Evolutionary conservation across 2,113 vertebrate species (phyloP), one percentile per base, ranked within the genome.

Genomic region (Python bivittatus): DNA sequence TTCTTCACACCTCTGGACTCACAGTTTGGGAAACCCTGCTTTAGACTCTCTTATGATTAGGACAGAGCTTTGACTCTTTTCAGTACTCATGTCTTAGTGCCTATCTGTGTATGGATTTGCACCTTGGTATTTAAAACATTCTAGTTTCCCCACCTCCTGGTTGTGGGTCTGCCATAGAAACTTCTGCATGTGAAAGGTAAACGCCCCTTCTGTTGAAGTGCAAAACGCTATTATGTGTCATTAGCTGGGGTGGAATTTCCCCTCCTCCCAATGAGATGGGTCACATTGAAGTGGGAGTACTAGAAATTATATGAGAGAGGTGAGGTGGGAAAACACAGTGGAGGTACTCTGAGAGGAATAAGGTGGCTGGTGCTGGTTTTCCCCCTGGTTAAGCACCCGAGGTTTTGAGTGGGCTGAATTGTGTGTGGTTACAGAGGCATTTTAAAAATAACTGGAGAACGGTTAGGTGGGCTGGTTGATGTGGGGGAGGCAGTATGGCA

Each of bases 391-490:
- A 72, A 91, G 93, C 23, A 56, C 93, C 93, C 92, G 58, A 94
- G 42, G 13, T 95, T 94, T 93, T 52, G 88, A 95, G 95, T 97
- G 93, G 95, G 95, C 60, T 92, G 79, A 89, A 93, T 89, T 61
- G 90, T 93, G 54, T 52, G 44, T 72, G 90, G 88, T 95, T 0
- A 1, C 17, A 93, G 84, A 85, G 68, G 42, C 0, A 0, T 91
- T 88, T 57, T 72, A 95, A 95, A 96, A 97, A 96, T 96, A 96
- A 95, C 93, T 88, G 84, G 20, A 85, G 89, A 91, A 44, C 61
- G 90, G 10, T 91, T 91, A 79, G 57, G 88, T 57, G 90, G 83
- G 48, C 44, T 60, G 64, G 91, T 64, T 1, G 1, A 25, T 91
- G 93, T 92, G 93, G 72, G 89, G 90, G 72, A 42, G 72, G 64